Evolutionary conservation across 2,797 vertebrate genomes (phyloP).

Genomic region (Tokudaia tokunoshimensis): DNA sequence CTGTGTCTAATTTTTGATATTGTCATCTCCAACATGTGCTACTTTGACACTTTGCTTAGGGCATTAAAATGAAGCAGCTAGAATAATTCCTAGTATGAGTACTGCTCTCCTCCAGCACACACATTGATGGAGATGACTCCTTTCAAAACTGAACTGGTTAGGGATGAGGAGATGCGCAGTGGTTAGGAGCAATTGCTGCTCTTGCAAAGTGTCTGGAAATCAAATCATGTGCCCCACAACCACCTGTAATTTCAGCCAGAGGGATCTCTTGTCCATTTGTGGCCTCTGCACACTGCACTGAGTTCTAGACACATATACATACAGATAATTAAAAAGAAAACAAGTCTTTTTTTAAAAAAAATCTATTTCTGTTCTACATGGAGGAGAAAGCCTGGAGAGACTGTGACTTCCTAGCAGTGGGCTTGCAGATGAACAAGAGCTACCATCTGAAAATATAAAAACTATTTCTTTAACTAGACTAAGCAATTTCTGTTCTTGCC

Average conservation of each 20-base stretch:
- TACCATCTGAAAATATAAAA: not conserved
- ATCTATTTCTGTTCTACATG: not conserved
- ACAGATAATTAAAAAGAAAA: not conserved
- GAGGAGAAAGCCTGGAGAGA: not conserved
- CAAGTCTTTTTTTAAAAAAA: not conserved
- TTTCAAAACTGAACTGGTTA: not conserved
- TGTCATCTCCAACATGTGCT: not conserved
- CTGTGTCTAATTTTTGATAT: not conserved
- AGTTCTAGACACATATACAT: not conserved
- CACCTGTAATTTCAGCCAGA: not conserved
- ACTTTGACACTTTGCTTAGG: not conserved
- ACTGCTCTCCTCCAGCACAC: not conserved
- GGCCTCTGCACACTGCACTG: not conserved
- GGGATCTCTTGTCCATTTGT: not conserved
- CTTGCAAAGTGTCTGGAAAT: not conserved
- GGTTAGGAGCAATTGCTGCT: not conserved
- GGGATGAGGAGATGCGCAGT: too few species aligned
- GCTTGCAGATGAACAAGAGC: not conserved
- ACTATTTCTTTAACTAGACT: not conserved
- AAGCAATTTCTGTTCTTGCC: not conserved
- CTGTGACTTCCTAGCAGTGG: not conserved
- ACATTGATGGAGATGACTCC: not conserved
- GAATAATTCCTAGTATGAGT: not conserved
- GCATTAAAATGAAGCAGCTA: not conserved
- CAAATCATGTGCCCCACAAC: not conserved